A percentile compares a stretch with the other conserved stretches of the same genome.
These are phyloP conservation scores for Caenorhabditis becei DNA, from an alignment of 2,888 invertebrate species.

Conservation along the genomic window DNA sequence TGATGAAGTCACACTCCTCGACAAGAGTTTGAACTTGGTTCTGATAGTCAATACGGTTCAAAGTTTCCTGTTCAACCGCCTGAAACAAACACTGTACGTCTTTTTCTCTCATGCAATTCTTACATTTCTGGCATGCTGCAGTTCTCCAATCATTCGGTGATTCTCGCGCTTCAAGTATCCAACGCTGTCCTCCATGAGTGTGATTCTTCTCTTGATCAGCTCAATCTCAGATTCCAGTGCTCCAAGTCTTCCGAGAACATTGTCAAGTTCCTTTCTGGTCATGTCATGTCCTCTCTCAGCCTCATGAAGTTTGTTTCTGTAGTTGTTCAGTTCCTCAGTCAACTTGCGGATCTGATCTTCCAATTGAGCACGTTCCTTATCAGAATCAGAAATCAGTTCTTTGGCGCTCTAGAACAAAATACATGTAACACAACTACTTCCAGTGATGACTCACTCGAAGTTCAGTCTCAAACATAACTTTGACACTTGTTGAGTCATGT, in stretches of 20 bases:
- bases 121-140: constrained; percentile 63
- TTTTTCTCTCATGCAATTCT: constrained; percentile 6
- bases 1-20: constrained; percentile 84
- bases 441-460: constrained; percentile 50
- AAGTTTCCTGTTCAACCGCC: constrained; percentile 84
- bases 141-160: constrained; percentile 70
- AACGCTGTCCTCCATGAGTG: constrained; percentile 79
- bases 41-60: constrained; percentile 84
- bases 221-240: constrained; percentile 77
- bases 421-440: neutral
- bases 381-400: constrained; percentile 70
- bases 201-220: constrained; percentile 79
- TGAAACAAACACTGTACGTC: constrained; percentile 62
- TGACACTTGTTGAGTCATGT: constrained; percentile 79
- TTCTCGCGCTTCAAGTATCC: constrained; percentile 82
- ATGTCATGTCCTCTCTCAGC: constrained; percentile 56
- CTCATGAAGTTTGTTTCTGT: constrained; percentile 66
- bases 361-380: constrained; percentile 66
- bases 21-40: constrained; percentile 83
- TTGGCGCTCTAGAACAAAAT: constrained; percentile 56
- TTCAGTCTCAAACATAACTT: constrained; percentile 76
- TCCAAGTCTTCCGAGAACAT: constrained; percentile 82
- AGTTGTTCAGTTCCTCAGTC: constrained; percentile 72
- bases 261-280: constrained; percentile 77
- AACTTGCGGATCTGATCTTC: constrained; percentile 73